These are phyloP conservation scores for Poeciliopsis occidentalis DNA, from an alignment of 2,113 vertebrate genomes.

Conservation along the genomic window DNA sequence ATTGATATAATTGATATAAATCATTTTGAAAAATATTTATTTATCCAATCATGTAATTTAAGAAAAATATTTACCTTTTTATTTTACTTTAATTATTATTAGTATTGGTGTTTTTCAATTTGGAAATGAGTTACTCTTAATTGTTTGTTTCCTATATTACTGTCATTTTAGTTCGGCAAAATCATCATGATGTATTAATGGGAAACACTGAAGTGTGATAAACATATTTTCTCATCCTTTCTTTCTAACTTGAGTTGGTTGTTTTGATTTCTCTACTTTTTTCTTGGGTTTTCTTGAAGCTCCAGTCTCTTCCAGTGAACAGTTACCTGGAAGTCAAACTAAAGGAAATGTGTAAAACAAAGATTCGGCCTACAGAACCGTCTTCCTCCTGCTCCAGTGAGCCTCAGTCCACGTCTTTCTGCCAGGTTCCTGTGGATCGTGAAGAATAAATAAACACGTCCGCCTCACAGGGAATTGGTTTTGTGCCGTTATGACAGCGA, in stretches of 20 bases:
- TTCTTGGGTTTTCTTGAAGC: not conserved
- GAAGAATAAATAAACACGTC: not conserved
- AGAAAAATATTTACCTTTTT: too few relatives aligned
- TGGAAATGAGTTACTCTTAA: too few relatives aligned
- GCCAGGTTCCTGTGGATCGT: conserved; percentile 48
- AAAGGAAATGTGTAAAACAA: not conserved
- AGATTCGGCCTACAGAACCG: not conserved
- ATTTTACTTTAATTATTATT: too few relatives aligned
- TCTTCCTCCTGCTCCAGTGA: not conserved
- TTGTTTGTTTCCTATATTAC: too few relatives aligned
- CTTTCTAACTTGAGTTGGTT: not conserved
- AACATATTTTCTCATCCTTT: not conserved
- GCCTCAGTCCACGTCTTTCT: not conserved
- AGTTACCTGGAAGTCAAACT: not conserved
- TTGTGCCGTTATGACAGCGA: conserved; percentile 66
- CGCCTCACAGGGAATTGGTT: conserved; percentile 38
- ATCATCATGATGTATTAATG: too few relatives aligned
- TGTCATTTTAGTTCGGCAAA: too few relatives aligned
- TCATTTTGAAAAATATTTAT: too few relatives aligned
- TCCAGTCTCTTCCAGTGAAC: not conserved
- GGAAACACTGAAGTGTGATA: not conserved
- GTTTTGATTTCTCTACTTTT: not conserved
- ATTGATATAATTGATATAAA: too few relatives aligned
- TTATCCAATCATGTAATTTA: too few relatives aligned
- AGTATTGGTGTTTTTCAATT: too few relatives aligned